Conservation (phyloP, 1,140 invertebrate species). For the Lamellibrachia luymesi region DNA sequence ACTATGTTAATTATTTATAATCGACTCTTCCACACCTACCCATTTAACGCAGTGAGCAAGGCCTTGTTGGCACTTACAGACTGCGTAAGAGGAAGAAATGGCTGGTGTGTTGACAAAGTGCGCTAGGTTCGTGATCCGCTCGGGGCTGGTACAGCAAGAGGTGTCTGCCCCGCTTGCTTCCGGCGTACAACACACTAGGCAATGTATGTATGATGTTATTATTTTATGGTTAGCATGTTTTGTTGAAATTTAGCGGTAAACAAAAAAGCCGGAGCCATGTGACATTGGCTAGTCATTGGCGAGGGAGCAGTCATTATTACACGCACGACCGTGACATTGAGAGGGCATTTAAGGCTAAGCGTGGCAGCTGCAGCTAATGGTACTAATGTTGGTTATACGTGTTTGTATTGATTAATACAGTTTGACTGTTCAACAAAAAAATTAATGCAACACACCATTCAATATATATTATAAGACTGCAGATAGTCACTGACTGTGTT, state of each 20-base stretch:
- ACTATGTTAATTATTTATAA: background rate
- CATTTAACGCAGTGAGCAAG: background rate
- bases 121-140: conserved; percentile 33
- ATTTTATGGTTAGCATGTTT: background rate
- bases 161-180: conserved; percentile 37
- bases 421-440: background rate
- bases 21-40: background rate
- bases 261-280: background rate
- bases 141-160: conserved; percentile 37
- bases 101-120: conserved; percentile 7
- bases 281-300: background rate
- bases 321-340: background rate
- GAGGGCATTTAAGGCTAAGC: background rate
- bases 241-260: background rate
- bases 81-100: background rate
- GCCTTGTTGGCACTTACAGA: background rate
- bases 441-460: background rate
- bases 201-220: conserved; percentile 44
- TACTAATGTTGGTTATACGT: background rate
- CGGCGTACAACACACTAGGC: conserved; percentile 39
- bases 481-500: too few relatives aligned
- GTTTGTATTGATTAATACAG: background rate
- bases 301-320: background rate
- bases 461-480: too few relatives aligned
- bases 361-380: background rate